Percentiles rank a stretch among this genome's conserved stretches.
Evolutionary conservation across 2,888 invertebrate genomes (phyloP).

Genomic region (Cryptocheilus praepositus): DNA sequence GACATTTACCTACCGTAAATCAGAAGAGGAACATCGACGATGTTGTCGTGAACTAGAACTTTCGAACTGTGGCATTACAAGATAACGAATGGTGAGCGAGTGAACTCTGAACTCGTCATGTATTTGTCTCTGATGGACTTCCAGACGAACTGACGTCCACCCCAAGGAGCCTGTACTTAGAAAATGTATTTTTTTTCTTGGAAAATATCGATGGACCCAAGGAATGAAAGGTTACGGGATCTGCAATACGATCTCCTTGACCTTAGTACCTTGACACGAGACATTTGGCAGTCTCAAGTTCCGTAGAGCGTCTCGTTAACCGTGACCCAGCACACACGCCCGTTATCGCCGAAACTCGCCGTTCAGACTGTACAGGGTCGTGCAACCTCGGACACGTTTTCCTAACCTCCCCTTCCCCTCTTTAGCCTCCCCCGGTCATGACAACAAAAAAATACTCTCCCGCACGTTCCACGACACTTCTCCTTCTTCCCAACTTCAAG

Average conservation of each 20-base stretch:
- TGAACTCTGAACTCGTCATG: too few relatives aligned
- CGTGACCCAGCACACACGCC: conserved; percentile 7
- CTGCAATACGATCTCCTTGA: conserved; percentile 3
- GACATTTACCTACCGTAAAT: not conserved
- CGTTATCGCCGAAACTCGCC: conserved; percentile 60
- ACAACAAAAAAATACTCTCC: conserved; percentile 37
- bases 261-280: not conserved
- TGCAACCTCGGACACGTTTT: conserved; percentile 63
- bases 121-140: too few relatives aligned
- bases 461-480: conserved; percentile 30
- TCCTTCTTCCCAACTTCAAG: conserved; percentile 17
- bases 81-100: too few relatives aligned
- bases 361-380: conserved; percentile 62
- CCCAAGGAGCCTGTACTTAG: not conserved
- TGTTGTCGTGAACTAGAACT: too few relatives aligned
- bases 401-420: conserved; percentile 42
- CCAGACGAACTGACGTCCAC: not conserved
- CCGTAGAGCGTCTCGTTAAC: conserved; percentile 17
- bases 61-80: too few relatives aligned
- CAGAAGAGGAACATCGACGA: too few relatives aligned
- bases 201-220: conserved; percentile 13
- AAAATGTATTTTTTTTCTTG: conserved; percentile 7
- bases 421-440: conserved; percentile 12
- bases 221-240: conserved; percentile 6
- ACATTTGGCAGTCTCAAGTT: conserved; percentile 3